phyloP scores from a whole-genome alignment of 2,113 vertebrate species.

The Dromiciops gliroides region DNA sequence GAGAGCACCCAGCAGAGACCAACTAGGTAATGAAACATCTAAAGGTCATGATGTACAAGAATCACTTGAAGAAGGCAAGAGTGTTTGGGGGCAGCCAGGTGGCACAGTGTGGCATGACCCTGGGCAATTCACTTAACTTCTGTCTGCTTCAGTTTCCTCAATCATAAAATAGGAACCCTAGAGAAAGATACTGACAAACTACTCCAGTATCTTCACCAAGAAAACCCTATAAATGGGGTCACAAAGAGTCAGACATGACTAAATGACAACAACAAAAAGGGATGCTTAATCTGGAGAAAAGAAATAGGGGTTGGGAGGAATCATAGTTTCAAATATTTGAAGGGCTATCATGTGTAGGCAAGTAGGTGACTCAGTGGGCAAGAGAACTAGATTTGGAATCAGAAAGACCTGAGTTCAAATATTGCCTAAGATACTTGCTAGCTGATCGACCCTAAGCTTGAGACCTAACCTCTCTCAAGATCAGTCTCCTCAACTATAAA shows the following conservation, averaged over 20 bases:
- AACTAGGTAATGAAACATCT: background rate
- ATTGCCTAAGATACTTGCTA: background rate
- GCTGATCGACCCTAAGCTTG: background rate
- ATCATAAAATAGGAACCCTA: background rate
- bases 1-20: background rate
- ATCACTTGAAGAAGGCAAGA: background rate
- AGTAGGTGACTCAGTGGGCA: background rate
- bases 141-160: background rate
- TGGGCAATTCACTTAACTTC: background rate
- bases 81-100: background rate
- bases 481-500: background rate
- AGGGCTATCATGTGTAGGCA: background rate
- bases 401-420: background rate
- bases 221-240: background rate
- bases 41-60: background rate
- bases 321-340: background rate
- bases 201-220: background rate
- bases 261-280: background rate
- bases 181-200: background rate
- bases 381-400: background rate
- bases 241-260: background rate
- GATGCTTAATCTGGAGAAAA: background rate
- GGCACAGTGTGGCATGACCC: background rate
- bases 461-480: background rate
- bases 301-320: background rate